Evolutionary conservation across 2,797 vertebrate genomes (phyloP).

Genomic region (Neosalanx taihuensis): DNA sequence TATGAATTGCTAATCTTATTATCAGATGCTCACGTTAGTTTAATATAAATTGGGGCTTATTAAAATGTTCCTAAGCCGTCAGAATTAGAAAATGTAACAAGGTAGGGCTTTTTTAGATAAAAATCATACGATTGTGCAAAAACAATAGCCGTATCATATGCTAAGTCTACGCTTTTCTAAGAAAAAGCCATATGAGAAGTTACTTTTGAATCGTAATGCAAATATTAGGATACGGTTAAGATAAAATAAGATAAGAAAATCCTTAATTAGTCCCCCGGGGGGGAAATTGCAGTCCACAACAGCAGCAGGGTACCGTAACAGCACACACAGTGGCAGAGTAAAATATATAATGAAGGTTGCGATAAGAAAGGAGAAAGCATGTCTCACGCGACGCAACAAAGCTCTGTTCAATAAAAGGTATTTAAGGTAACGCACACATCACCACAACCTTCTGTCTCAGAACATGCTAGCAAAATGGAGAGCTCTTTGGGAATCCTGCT

Average conservation of each 20-base stretch:
- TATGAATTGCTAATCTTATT: background rate
- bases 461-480: background rate
- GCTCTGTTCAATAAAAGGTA: too few species aligned
- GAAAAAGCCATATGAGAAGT: background rate
- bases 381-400: too few species aligned
- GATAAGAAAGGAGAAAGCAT: too few species aligned
- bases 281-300: too few species aligned
- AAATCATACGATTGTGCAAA: slow-evolving; percentile 21
- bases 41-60: background rate
- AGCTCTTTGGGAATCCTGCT: background rate
- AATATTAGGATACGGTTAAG: background rate
- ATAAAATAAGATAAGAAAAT: too few species aligned
- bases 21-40: background rate
- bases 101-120: background rate
- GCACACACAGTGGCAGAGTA: too few species aligned
- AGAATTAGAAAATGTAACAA: background rate
- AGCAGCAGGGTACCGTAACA: too few species aligned
- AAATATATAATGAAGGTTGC: too few species aligned
- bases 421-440: background rate
- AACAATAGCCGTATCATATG: background rate
- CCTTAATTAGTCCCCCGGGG: too few species aligned
- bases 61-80: background rate
- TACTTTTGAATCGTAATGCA: background rate
- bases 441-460: background rate
- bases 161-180: background rate